Percentiles rank a stretch among this genome's conserved stretches.
phyloP scores from a whole-genome alignment of 2,888 invertebrate genomes.

The Leucophenga montana region DNA sequence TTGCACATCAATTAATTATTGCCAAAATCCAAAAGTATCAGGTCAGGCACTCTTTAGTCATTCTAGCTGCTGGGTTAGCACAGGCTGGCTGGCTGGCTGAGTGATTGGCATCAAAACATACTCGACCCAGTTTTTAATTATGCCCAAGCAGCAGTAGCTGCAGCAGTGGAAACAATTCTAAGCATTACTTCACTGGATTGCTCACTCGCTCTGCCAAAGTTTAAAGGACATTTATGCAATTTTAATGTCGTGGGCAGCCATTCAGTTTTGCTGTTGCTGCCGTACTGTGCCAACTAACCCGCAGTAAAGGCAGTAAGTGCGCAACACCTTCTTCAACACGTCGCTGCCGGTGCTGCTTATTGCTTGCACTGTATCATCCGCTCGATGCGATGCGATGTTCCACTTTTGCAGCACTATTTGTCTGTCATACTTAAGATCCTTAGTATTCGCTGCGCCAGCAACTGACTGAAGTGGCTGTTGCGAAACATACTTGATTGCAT shows the following conservation, averaged over 20 bases:
- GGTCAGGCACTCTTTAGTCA: background rate
- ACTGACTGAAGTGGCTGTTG: slow-evolving; percentile 11
- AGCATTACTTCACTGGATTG: background rate
- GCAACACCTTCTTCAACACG: slow-evolving; percentile 9
- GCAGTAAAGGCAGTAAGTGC: slow-evolving; percentile 21
- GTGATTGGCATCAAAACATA: slow-evolving; percentile 35
- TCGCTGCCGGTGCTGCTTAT: background rate
- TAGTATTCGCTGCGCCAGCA: background rate
- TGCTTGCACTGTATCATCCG: background rate
- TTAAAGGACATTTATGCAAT: slow-evolving; percentile 42
- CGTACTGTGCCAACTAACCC: background rate
- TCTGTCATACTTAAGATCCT: slow-evolving; percentile 12
- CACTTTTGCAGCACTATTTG: slow-evolving; percentile 12
- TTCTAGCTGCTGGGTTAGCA: background rate
- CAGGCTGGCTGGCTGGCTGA: background rate
- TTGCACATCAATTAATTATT: slow-evolving; percentile 60
- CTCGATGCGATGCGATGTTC: slow-evolving; percentile 10
- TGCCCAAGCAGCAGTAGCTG: slow-evolving; percentile 38
- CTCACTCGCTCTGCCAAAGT: slow-evolving; percentile 24
- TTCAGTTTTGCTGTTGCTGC: background rate
- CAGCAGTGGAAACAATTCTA: slow-evolving; percentile 12
- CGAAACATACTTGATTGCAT: slow-evolving; percentile 20
- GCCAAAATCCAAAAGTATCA: slow-evolving; percentile 35
- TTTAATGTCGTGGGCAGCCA: slow-evolving; percentile 41
- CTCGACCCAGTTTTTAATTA: slow-evolving; percentile 52